Evolutionary conservation across 2,888 invertebrate species (phyloP).

Genomic region (Lissonota sp.): DNA sequence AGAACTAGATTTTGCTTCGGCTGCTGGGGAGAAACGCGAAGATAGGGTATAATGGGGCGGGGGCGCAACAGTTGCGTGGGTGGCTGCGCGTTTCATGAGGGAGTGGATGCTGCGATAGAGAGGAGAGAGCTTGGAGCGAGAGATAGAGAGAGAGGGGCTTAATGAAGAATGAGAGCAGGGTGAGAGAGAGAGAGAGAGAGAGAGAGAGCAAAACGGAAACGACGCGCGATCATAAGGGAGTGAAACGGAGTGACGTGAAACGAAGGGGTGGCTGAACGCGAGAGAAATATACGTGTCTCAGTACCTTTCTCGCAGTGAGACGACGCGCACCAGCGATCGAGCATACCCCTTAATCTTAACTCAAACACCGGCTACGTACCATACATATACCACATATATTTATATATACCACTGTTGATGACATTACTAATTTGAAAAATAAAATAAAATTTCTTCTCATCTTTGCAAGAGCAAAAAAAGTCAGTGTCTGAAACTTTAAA

Average conservation of each 20-base stretch:
- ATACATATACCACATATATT: no score
- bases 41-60: slow-evolving; percentile 70
- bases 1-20: slow-evolving; percentile 32
- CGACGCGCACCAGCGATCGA: slow-evolving; percentile 63
- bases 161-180: slow-evolving; percentile 36
- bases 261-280: slow-evolving; percentile 71
- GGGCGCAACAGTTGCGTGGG: slow-evolving; percentile 83
- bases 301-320: slow-evolving; percentile 75
- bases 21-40: slow-evolving; percentile 50
- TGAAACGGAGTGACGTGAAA: slow-evolving; percentile 63
- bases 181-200: slow-evolving; percentile 39
- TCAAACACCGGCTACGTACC: slow-evolving; percentile 1
- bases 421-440: no score
- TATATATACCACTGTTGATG: no score
- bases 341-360: slow-evolving; percentile 53
- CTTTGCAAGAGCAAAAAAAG: background rate
- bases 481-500: background rate
- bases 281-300: slow-evolving; percentile 75
- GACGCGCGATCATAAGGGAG: slow-evolving; percentile 60
- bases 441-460: background rate
- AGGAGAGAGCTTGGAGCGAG: slow-evolving; percentile 6
- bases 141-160: slow-evolving; percentile 17
- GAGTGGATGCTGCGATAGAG: slow-evolving; percentile 65
- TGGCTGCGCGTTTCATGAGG: slow-evolving; percentile 80
- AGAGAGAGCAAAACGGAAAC: slow-evolving; percentile 51